These are phyloP conservation scores for Hippocampus mohnikei DNA, from an alignment of 2,113 vertebrate genomes.

Conservation along the genomic window DNA sequence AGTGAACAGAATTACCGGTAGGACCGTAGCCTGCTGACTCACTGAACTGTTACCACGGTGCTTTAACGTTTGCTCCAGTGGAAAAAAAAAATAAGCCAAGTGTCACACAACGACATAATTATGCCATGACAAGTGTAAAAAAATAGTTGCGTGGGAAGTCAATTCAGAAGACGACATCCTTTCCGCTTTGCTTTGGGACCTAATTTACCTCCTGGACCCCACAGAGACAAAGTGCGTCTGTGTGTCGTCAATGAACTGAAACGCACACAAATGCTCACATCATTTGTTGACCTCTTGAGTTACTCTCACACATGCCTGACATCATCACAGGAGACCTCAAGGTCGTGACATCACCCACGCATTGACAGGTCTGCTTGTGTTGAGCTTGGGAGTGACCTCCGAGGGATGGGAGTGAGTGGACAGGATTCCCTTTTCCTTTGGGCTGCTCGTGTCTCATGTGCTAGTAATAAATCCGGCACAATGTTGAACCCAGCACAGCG, in stretches of 20 bases:
- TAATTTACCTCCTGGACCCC: conserved; percentile 27
- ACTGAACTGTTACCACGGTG: background rate
- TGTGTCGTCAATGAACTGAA: conserved; percentile 41
- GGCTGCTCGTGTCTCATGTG: conserved; percentile 52
- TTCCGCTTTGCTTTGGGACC: conserved; percentile 35
- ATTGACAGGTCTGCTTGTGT: conserved; percentile 35
- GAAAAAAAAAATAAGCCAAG: background rate
- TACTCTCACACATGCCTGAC: conserved; percentile 20
- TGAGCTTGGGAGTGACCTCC: conserved; percentile 36
- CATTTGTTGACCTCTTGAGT: background rate
- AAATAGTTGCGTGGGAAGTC: conserved; percentile 18
- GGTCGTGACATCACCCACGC: conserved; percentile 51
- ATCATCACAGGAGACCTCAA: conserved; percentile 36
- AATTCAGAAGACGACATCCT: background rate
- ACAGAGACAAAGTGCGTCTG: conserved; percentile 43
- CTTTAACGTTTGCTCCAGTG: background rate
- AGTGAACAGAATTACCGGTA: too few species aligned
- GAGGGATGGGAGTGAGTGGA: conserved; percentile 40
- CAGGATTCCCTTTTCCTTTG: conserved; percentile 53
- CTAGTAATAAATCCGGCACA: conserved; percentile 56
- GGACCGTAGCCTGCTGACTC: background rate
- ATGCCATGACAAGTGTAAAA: background rate
- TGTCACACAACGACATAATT: background rate
- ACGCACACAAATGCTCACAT: conserved; percentile 18
- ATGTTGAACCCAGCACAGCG: conserved; percentile 46